phyloP scores from a whole-genome alignment of 2,797 vertebrate genomes.

The Rhinella marina region DNA sequence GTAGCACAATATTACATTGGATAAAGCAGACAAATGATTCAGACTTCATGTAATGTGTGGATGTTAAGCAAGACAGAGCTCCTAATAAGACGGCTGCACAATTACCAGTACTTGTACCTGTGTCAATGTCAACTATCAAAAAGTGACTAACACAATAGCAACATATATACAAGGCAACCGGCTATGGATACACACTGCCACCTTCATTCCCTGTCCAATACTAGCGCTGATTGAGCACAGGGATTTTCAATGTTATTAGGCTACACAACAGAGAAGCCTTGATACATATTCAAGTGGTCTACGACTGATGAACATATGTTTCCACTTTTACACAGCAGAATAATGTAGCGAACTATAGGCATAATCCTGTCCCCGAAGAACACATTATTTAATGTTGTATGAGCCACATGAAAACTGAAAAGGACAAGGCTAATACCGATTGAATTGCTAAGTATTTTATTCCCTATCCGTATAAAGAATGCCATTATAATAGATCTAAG shows the following conservation, averaged over 20 bases:
- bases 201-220: background rate
- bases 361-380: constrained; percentile 42
- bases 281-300: constrained; percentile 29
- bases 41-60: background rate
- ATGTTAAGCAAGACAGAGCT: background rate
- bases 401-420: constrained; percentile 15
- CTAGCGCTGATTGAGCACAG: background rate
- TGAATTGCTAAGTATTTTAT: constrained; percentile 30
- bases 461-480: constrained; percentile 12
- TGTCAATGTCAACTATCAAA: background rate
- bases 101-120: background rate
- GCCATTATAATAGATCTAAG: too few species aligned
- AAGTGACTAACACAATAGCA: background rate
- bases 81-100: background rate
- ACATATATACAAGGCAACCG: background rate
- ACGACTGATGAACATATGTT: constrained; percentile 8
- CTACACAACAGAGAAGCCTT: constrained; percentile 12
- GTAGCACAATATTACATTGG: too few species aligned
- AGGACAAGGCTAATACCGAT: constrained; percentile 18
- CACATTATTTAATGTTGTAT: constrained; percentile 23
- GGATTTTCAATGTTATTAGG: constrained; percentile 7
- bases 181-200: background rate
- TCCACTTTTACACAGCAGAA: constrained; percentile 14
- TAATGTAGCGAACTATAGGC: background rate
- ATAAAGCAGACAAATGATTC: background rate